Conservation (phyloP, 2,888 invertebrate genomes). For the Drosophila formosana region DNA sequence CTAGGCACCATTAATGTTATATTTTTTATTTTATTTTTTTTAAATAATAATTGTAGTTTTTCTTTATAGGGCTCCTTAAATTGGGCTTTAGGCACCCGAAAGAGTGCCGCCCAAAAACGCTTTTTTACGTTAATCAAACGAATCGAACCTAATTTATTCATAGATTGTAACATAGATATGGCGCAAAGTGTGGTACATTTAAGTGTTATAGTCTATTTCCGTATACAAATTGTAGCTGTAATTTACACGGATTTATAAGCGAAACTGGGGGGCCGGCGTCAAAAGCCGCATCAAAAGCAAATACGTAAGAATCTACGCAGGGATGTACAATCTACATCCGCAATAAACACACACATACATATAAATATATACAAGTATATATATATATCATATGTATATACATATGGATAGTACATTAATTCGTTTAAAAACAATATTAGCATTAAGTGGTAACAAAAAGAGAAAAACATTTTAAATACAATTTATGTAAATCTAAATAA, state of each 20-base stretch:
- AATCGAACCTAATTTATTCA: constrained; percentile 71
- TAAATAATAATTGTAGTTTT: constrained; percentile 41
- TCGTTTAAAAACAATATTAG: constrained; percentile 58
- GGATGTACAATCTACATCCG: constrained; percentile 49
- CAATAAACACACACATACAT: constrained; percentile 35
- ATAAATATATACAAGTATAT: constrained; percentile 32
- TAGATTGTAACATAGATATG: constrained; percentile 71
- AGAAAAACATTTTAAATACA: constrained; percentile 60
- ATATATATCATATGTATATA: constrained; percentile 42
- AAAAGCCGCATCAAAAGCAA: constrained; percentile 47
- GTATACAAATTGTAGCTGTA: constrained; percentile 67
- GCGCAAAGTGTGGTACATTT: constrained; percentile 61
- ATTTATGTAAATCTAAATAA: constrained; percentile 69
- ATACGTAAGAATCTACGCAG: constrained; percentile 71
- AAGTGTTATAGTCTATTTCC: constrained; percentile 76
- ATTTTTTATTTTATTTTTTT: constrained; percentile 47
- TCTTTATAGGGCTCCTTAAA: constrained; percentile 44
- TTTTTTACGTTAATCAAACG: constrained; percentile 67
- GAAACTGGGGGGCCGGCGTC: constrained; percentile 19
- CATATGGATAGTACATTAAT: constrained; percentile 47
- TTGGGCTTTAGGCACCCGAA: constrained; percentile 38
- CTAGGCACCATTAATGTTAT: constrained; percentile 62
- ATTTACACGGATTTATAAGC: constrained; percentile 65
- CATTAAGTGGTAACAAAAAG: constrained; percentile 37
- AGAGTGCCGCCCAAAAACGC: constrained; percentile 49